These are phyloP conservation scores for Cheirogaleus medius DNA, from an alignment of 2,113 vertebrate species.

Conservation along the genomic window DNA sequence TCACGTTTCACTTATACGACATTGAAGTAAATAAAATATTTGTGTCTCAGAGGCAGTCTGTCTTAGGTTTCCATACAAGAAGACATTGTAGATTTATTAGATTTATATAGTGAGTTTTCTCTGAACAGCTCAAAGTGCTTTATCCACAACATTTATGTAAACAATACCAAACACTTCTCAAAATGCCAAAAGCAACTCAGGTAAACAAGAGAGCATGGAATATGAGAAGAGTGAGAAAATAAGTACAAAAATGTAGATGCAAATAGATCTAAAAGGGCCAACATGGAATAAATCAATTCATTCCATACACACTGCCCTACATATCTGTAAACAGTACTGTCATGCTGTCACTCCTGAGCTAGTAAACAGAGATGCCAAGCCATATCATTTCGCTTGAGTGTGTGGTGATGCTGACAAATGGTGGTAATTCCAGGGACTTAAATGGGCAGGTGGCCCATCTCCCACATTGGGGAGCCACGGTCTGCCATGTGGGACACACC, in stretches of 20 bases:
- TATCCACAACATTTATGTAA: neutral
- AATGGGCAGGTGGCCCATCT: neutral
- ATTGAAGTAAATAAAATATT: neutral
- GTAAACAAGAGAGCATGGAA: neutral
- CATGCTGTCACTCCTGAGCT: neutral
- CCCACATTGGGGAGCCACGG: rapidly evolving
- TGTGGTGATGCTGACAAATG: neutral
- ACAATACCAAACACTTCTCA: neutral
- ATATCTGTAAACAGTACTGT: neutral
- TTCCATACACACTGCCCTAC: neutral
- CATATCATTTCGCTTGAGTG: neutral
- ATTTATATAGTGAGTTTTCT: neutral
- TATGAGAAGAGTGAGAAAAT: neutral
- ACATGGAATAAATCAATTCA: neutral
- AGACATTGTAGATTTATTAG: neutral
- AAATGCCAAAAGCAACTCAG: slow-evolving; percentile 24
- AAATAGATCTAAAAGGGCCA: neutral
- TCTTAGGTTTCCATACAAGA: neutral
- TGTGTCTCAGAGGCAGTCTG: neutral
- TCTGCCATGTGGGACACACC: neutral
- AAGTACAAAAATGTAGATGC: neutral
- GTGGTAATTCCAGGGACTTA: neutral
- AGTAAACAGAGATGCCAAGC: neutral
- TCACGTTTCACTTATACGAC: neutral
- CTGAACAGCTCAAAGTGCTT: slow-evolving; percentile 16